These are phyloP conservation scores for Lasiurus borealis DNA, from an alignment of 2,113 vertebrate genomes.

Conservation along the genomic window DNA sequence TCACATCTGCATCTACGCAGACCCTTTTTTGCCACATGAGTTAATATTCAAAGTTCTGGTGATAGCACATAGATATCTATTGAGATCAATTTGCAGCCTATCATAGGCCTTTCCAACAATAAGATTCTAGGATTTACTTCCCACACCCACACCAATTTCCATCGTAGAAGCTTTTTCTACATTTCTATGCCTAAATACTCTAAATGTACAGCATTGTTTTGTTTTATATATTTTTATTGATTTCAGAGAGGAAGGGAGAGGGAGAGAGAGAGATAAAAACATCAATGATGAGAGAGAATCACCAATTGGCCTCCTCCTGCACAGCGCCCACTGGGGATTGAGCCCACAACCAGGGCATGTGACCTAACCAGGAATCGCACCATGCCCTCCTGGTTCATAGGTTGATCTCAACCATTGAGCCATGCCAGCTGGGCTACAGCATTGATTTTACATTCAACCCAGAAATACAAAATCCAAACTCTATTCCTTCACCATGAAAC, in stretches of 20 bases:
- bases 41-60: neutral
- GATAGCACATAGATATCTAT: neutral
- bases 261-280: too few relatives aligned
- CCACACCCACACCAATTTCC: neutral
- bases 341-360: too few relatives aligned
- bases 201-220: neutral
- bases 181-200: neutral
- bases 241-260: too few relatives aligned
- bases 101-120: neutral
- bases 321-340: too few relatives aligned
- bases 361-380: too few relatives aligned
- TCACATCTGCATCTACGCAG: neutral
- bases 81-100: neutral
- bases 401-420: too few relatives aligned
- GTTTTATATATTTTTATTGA: too few relatives aligned
- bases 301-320: too few relatives aligned
- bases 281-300: too few relatives aligned
- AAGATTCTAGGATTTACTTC: neutral
- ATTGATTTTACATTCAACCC: neutral
- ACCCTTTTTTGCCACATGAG: neutral
- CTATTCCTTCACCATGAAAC: constrained; percentile 57
- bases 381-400: too few relatives aligned
- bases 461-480: constrained; percentile 55
- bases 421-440: neutral
- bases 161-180: neutral